Evolutionary conservation across 2,113 vertebrate genomes (phyloP), one percentile per base, ranked within the genome.

Genomic region (Mastomys coucha): DNA sequence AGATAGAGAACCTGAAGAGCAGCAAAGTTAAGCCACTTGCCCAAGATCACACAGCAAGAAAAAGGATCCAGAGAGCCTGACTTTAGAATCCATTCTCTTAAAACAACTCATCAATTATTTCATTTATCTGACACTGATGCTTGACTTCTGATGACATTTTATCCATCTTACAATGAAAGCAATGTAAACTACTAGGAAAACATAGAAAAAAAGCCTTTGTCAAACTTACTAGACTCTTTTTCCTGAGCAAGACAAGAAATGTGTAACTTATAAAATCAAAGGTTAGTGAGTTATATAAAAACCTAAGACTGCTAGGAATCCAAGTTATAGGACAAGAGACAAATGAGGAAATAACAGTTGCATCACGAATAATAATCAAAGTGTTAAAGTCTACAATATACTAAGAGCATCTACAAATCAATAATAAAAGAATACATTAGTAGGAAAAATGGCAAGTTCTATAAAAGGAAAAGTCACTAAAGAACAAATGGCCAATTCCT

Each of bases 131-230:
- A 87, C 4, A 77, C 86, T 78, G 77, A 58, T 19, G 42, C 84
- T 92, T 94, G 33, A 77, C 73, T 78, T 93, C 84, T 33, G 28
- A 49, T 85, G 65, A 65, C 14, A 42, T 86, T 91, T 90, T 65
- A 88, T 82, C 42, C 17, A 78, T 49, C n/a, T 78, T 14, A 73
- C 86, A 53, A 90, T 88, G 49, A 76, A 88, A 92, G 22, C 5
- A 91, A 51, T 33, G 24, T 24, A 70, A n/a, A 28, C 3, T 73
- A 77, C 69, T 92, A 72, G 20, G 60, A 82, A 92, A 92, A 93
- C 75, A 42, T 58, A 89, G n/a, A 73, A 42, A 91, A 91, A 33
- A 67, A 42, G 67, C 67, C 86, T 84, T 94, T 24, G 76, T 63
- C 36, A 53, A 91, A 84, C 1, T 72, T 77, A 49, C n/a, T 12